These are phyloP conservation scores for Leptopilina clavipes DNA, from an alignment of 1,140 invertebrate genomes.

Conservation along the genomic window DNA sequence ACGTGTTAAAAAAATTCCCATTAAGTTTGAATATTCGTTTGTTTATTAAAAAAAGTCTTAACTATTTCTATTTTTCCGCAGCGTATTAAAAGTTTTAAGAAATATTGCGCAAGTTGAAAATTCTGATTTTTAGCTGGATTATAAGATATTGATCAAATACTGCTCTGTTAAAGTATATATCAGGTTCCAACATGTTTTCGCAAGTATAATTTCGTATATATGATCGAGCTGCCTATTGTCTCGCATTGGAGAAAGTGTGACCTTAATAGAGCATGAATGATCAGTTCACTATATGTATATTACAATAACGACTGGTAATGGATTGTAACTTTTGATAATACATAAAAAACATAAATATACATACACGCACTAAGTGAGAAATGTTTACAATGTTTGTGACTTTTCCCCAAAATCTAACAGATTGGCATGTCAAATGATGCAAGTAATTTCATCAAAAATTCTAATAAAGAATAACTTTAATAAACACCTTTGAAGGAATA, in stretches of 20 bases:
- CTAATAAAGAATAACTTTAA: too few relatives aligned
- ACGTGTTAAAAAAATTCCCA: too few relatives aligned
- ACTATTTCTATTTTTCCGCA: not conserved
- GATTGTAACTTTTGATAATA: not conserved
- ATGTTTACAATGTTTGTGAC: too few relatives aligned
- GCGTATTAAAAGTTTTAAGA: not conserved
- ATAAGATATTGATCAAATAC: slow-evolving; percentile 27
- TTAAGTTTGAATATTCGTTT: too few relatives aligned
- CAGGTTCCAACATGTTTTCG: slow-evolving; percentile 23
- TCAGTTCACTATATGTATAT: slow-evolving; percentile 5
- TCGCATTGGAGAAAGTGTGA: slow-evolving; percentile 32
- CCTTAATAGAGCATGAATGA: slow-evolving; percentile 33
- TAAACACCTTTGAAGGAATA: not conserved
- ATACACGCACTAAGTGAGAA: too few relatives aligned
- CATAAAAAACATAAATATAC: too few relatives aligned
- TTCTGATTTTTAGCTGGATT: not conserved
- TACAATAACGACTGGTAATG: not conserved
- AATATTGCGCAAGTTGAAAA: not conserved
- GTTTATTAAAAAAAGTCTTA: not conserved
- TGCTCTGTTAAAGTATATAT: slow-evolving; percentile 10
- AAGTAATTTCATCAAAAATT: too few relatives aligned
- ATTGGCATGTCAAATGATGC: too few relatives aligned
- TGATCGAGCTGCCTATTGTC: slow-evolving; percentile 29
- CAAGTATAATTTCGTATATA: not conserved
- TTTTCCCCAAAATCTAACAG: too few relatives aligned